Percentiles rank a stretch among this genome's conserved stretches.
Conservation (phyloP, 2,888 invertebrate species). For the Eretmocerus hayati region DNA sequence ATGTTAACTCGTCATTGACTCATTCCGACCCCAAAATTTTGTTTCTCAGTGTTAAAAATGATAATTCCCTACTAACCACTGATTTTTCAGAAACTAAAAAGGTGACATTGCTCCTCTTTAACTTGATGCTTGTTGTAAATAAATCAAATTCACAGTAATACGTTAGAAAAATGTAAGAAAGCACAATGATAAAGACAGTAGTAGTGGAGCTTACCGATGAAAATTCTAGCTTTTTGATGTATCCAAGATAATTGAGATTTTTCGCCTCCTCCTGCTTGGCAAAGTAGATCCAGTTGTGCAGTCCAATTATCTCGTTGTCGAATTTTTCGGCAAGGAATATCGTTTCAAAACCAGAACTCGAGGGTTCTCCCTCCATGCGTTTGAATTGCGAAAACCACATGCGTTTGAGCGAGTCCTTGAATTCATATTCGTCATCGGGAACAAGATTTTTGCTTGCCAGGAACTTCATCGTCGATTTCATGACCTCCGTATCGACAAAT, state of each 20-base stretch:
- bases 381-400: constrained; percentile 80
- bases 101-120: too few species aligned
- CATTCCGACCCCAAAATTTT: too few species aligned
- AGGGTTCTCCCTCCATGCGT: constrained; percentile 66
- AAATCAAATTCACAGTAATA: too few species aligned
- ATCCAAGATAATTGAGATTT: constrained; percentile 74
- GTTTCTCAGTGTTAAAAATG: too few species aligned
- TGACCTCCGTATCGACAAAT: constrained; percentile 68
- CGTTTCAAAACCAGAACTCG: constrained; percentile 90
- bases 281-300: constrained; percentile 89
- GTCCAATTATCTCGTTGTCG: constrained; percentile 64
- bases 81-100: too few species aligned
- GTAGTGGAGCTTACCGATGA: too few species aligned
- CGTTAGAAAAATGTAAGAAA: too few species aligned
- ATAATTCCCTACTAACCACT: too few species aligned
- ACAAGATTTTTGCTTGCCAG: constrained; percentile 53
- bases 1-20: too few species aligned
- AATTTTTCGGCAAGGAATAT: constrained; percentile 77
- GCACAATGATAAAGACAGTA: too few species aligned
- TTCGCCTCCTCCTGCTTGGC: constrained; percentile 68
- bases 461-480: constrained; percentile 65
- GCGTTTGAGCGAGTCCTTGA: constrained; percentile 63
- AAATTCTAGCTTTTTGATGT: constrained; percentile 62
- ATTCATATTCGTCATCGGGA: constrained; percentile 49
- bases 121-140: too few species aligned